Evolutionary conservation across 2,797 vertebrate species (phyloP).

Genomic region (Cichlasoma orientale): DNA sequence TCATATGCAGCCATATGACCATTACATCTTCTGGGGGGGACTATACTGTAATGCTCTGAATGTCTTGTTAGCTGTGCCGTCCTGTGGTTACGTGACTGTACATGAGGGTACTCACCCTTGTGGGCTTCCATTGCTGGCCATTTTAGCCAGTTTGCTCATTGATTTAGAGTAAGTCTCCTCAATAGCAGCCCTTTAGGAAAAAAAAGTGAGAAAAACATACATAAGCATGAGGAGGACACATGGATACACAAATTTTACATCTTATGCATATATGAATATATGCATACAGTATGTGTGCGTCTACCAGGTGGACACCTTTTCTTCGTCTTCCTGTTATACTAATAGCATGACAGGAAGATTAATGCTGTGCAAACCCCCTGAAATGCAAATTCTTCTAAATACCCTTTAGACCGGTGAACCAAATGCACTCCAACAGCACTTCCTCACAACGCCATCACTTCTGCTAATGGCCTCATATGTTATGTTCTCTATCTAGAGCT

Average conservation of each 20-base stretch:
- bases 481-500: slow-evolving; percentile 9
- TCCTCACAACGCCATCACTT: background rate
- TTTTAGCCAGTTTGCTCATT: slow-evolving; percentile 94
- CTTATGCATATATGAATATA: background rate
- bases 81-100: background rate
- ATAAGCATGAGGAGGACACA: background rate
- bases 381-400: slow-evolving; percentile 34
- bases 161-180: slow-evolving; percentile 97
- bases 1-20: slow-evolving; percentile 49
- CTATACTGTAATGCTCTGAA: background rate
- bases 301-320: background rate
- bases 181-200: slow-evolving; percentile 83
- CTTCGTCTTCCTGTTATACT: background rate
- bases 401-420: slow-evolving; percentile 6
- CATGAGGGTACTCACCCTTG: slow-evolving; percentile 84
- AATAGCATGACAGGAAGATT: slow-evolving; percentile 23
- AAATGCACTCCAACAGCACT: slow-evolving; percentile 17
- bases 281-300: background rate
- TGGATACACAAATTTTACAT: background rate
- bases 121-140: slow-evolving; percentile 90
- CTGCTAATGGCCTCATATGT: slow-evolving; percentile 42
- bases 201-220: background rate
- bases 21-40: background rate
- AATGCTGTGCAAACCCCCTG: background rate
- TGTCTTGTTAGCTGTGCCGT: background rate